Conservation (phyloP, 2,888 invertebrate species). For the Drosophila borborema region DNA sequence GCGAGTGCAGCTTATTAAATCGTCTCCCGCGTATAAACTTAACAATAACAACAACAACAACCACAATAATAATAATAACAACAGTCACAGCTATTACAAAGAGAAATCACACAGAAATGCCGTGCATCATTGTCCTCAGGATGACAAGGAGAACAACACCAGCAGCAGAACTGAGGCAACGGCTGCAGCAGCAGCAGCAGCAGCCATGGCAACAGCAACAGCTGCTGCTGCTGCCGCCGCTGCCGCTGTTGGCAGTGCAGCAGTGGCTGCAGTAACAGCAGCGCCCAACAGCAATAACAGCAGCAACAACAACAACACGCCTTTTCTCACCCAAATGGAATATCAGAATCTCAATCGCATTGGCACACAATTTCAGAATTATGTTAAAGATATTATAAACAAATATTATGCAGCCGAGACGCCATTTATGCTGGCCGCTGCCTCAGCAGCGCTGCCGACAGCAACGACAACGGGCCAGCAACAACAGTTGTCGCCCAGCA, state of each 20-base stretch:
- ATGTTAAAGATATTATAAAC: slow-evolving; percentile 84
- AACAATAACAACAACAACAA: slow-evolving; percentile 67
- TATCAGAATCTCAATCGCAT: slow-evolving; percentile 84
- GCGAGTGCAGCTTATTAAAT: slow-evolving; percentile 85
- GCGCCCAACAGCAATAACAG: slow-evolving; percentile 38
- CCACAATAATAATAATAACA: slow-evolving; percentile 58
- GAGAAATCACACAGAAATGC: slow-evolving; percentile 81
- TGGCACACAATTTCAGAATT: slow-evolving; percentile 85
- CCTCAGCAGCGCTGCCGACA: slow-evolving; percentile 70
- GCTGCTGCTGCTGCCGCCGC: slow-evolving; percentile 33
- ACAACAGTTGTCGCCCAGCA: slow-evolving; percentile 51
- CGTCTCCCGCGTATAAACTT: slow-evolving; percentile 85
- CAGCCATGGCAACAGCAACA: slow-evolving; percentile 15
- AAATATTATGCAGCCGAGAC: slow-evolving; percentile 85
- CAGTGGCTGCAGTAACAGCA: slow-evolving; percentile 31
- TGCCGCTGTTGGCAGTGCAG: slow-evolving; percentile 36
- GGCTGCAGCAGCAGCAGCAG: slow-evolving; percentile 18
- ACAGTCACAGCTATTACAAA: slow-evolving; percentile 65
- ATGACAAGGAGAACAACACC: slow-evolving; percentile 72
- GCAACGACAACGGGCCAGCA: slow-evolving; percentile 69
- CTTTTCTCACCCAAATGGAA: slow-evolving; percentile 84
- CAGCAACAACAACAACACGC: slow-evolving; percentile 58
- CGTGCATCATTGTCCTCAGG: slow-evolving; percentile 59
- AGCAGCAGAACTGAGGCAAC: slow-evolving; percentile 50
- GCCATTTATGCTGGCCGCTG: slow-evolving; percentile 80